phyloP scores from a whole-genome alignment of 2,888 invertebrate genomes.

The Chloroclysta siterata region DNA sequence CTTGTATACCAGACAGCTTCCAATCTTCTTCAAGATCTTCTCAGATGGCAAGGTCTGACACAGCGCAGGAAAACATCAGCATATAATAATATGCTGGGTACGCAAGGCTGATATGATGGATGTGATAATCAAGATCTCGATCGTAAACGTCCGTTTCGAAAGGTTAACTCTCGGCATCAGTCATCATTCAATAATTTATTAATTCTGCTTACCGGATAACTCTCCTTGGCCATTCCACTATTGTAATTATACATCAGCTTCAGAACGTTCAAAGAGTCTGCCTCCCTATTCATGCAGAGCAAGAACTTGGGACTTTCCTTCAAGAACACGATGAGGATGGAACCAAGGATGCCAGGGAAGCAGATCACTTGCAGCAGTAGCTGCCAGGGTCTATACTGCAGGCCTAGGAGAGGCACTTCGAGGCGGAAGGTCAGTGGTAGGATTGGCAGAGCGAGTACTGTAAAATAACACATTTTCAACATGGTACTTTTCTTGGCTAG shows the following conservation, averaged over 20 bases:
- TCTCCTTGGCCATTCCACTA: slow-evolving; percentile 47
- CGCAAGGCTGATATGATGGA: too few relatives aligned
- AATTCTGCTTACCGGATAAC: slow-evolving; percentile 56
- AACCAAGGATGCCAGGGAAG: slow-evolving; percentile 86
- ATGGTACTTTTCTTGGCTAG: too few relatives aligned
- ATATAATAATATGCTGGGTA: too few relatives aligned
- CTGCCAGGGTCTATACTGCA: slow-evolving; percentile 89
- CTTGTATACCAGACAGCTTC: too few relatives aligned
- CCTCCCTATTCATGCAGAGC: slow-evolving; percentile 84
- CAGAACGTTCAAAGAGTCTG: slow-evolving; percentile 80
- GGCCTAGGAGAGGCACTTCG: slow-evolving; percentile 63
- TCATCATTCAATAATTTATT: background rate
- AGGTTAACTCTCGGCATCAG: too few relatives aligned
- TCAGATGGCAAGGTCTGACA: too few relatives aligned
- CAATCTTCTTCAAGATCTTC: too few relatives aligned
- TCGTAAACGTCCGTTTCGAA: too few relatives aligned
- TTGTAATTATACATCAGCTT: slow-evolving; percentile 58
- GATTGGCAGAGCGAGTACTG: slow-evolving; percentile 68
- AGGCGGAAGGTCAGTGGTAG: slow-evolving; percentile 62
- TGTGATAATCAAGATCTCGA: too few relatives aligned
- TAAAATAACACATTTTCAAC: slow-evolving; percentile 2
- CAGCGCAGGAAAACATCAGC: too few relatives aligned
- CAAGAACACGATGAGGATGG: slow-evolving; percentile 79
- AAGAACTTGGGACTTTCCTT: slow-evolving; percentile 92
- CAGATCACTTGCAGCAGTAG: slow-evolving; percentile 87